phyloP scores from a whole-genome alignment of 2,113 vertebrate genomes.

The Uropsilus gracilis region DNA sequence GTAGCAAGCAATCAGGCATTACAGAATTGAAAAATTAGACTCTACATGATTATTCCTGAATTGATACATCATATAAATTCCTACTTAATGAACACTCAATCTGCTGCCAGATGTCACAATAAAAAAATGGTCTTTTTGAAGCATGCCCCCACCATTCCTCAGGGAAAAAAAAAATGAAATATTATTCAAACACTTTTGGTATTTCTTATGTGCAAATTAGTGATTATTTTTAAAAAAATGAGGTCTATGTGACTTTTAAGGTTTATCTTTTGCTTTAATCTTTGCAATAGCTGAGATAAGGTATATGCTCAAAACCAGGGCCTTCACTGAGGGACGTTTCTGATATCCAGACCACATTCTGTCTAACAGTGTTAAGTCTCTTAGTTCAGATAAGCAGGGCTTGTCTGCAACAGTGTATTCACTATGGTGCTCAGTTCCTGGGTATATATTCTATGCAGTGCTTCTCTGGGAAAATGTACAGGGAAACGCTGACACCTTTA shows the following conservation, averaged over 20 bases:
- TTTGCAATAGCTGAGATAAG: not conserved
- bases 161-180: conserved; percentile 42
- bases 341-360: not conserved
- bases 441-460: not conserved
- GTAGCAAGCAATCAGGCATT: not conserved
- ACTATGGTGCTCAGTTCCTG: not conserved
- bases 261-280: not conserved
- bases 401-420: not conserved
- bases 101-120: not conserved
- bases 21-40: not conserved
- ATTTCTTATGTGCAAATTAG: not conserved
- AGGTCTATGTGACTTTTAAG: not conserved
- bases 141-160: not conserved
- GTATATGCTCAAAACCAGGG: not conserved
- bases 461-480: not conserved
- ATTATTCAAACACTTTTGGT: not conserved
- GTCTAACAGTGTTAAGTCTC: not conserved
- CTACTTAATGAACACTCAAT: not conserved
- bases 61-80: not conserved
- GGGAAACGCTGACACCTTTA: not conserved
- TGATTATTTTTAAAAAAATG: not conserved
- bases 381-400: not conserved
- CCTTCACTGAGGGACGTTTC: not conserved
- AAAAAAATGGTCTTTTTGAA: not conserved
- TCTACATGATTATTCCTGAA: not conserved